Evolutionary conservation across 2,888 invertebrate species (phyloP).

Genomic region (Cheilosia vernalis): DNA sequence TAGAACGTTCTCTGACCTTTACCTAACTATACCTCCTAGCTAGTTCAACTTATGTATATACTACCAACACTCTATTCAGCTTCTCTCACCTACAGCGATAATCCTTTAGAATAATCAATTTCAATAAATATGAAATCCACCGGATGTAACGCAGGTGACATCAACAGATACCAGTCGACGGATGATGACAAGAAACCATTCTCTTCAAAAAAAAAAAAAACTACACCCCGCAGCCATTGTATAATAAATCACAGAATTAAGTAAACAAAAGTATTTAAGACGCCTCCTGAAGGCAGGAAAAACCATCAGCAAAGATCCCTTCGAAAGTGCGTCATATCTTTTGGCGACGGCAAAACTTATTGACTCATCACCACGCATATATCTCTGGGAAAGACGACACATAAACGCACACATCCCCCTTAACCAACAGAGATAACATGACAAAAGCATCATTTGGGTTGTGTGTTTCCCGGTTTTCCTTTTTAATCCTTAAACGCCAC

Average conservation of each 20-base stretch:
- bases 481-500: slow-evolving; percentile 72
- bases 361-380: slow-evolving; percentile 56
- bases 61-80: neutral
- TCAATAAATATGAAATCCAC: slow-evolving; percentile 53
- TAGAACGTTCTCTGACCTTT: no score
- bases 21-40: no score
- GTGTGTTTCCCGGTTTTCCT: slow-evolving; percentile 47
- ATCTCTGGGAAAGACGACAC: slow-evolving; percentile 39
- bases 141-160: slow-evolving; percentile 32
- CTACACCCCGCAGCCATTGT: slow-evolving; percentile 17
- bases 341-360: slow-evolving; percentile 65
- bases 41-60: neutral
- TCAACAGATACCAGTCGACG: slow-evolving; percentile 23
- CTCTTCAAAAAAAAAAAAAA: slow-evolving; percentile 31
- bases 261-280: slow-evolving; percentile 60
- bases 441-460: slow-evolving; percentile 65
- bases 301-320: slow-evolving; percentile 32
- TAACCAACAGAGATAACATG: slow-evolving; percentile 70
- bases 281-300: slow-evolving; percentile 13
- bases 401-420: slow-evolving; percentile 46
- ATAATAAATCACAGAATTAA: slow-evolving; percentile 45
- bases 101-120: slow-evolving; percentile 55
- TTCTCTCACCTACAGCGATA: neutral
- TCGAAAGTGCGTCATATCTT: slow-evolving; percentile 46
- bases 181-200: slow-evolving; percentile 33